phyloP scores from a whole-genome alignment of 2,113 vertebrate genomes.

The Rhynchomys soricoides region DNA sequence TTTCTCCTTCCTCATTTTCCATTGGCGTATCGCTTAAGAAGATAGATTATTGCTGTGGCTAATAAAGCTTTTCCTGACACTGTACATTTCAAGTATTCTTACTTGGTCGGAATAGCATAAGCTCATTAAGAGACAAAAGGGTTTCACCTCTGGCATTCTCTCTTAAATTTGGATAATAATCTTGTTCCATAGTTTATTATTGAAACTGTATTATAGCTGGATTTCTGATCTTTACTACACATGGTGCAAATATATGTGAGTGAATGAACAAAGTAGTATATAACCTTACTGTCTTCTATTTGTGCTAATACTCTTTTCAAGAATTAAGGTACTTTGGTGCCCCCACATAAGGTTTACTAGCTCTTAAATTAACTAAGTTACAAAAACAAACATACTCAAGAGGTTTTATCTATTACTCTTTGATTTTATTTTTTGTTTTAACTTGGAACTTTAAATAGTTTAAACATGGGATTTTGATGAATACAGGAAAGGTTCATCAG shows the following conservation, averaged over 20 bases:
- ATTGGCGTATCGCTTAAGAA: neutral
- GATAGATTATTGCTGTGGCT: neutral
- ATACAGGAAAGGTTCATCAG: neutral
- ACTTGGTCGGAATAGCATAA: neutral
- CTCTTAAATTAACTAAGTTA: conserved; percentile 23
- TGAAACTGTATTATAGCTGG: conserved; percentile 12
- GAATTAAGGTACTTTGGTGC: neutral
- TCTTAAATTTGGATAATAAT: conserved; percentile 1
- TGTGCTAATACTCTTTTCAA: conserved; percentile 33
- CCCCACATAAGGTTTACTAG: conserved; percentile 5
- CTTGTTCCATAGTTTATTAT: conserved; percentile 23
- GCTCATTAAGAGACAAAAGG: conserved; percentile 52
- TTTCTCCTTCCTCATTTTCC: conserved; percentile 23
- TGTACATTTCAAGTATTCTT: neutral
- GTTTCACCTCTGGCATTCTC: conserved; percentile 9
- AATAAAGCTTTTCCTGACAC: neutral
- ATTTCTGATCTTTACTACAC: conserved; percentile 27
- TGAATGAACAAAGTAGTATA: neutral
- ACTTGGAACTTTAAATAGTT: conserved; percentile 54
- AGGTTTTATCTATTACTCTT: conserved; percentile 15
- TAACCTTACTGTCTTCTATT: conserved; percentile 18
- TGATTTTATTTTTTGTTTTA: neutral
- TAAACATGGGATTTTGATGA: neutral
- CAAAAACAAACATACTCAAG: conserved; percentile 3
- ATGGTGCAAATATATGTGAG: neutral